Conservation (phyloP, 2,797 vertebrate genomes). For the Manis crassicaudata region DNA sequence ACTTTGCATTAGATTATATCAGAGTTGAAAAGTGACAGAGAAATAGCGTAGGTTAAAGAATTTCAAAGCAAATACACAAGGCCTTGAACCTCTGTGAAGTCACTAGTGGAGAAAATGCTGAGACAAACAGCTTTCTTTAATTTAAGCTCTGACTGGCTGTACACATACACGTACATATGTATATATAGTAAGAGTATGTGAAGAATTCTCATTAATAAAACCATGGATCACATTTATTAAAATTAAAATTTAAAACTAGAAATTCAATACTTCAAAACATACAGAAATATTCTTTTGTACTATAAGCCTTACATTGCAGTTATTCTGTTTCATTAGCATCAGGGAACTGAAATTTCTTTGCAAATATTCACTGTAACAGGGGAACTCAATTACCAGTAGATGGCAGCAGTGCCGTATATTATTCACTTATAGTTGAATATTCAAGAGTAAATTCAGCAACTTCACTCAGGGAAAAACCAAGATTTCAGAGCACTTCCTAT, state of each 20-base stretch:
- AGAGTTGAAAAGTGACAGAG: neutral
- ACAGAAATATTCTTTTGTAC: neutral
- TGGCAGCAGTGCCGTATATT: slow-evolving; percentile 52
- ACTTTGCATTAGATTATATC: neutral
- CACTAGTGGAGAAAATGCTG: neutral
- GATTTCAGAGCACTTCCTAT: neutral
- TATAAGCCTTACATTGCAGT: neutral
- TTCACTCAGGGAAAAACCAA: neutral
- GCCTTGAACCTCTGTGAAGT: neutral
- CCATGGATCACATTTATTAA: neutral
- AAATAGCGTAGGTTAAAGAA: neutral
- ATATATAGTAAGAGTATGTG: neutral
- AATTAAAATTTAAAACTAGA: neutral
- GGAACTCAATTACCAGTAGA: neutral
- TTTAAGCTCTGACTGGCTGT: neutral
- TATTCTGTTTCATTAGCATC: neutral
- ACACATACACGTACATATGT: neutral
- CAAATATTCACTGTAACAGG: neutral
- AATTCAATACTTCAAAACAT: neutral
- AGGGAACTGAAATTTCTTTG: neutral
- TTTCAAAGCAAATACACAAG: neutral
- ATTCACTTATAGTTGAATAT: neutral
- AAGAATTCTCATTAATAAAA: neutral
- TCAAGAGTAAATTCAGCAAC: neutral
- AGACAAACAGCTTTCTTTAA: neutral